Percentiles rank a stretch among this genome's conserved stretches.
phyloP scores from a whole-genome alignment of 1,140 invertebrate genomes.

The Drosophila nigrodunni region DNA sequence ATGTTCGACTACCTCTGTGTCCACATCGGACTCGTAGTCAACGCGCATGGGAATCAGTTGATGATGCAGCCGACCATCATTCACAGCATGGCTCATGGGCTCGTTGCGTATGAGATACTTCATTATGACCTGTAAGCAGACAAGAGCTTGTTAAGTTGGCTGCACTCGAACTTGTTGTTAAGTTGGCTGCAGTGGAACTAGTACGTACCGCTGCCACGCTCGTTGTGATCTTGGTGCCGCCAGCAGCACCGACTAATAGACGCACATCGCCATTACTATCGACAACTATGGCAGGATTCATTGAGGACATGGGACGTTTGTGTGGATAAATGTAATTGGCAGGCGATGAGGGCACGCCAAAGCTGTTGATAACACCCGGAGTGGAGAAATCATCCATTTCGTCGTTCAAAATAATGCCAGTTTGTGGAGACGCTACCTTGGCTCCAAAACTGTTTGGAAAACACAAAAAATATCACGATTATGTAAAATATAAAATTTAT shows the following conservation, averaged over 20 bases:
- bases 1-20: conserved; percentile 64
- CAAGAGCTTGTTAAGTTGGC: conserved; percentile 2
- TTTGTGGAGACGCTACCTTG: conserved; percentile 89
- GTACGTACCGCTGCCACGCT: conserved; percentile 86
- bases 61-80: conserved; percentile 95
- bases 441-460: conserved; percentile 90
- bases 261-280: conserved; percentile 90
- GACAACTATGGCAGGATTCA: conserved; percentile 94
- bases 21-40: conserved; percentile 69
- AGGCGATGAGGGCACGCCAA: conserved; percentile 91
- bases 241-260: conserved; percentile 94
- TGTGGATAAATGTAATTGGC: conserved; percentile 93
- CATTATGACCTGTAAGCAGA: conserved; percentile 86
- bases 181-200: background rate
- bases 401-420: conserved; percentile 97
- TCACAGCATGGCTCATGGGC: conserved; percentile 91
- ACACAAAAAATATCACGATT: background rate
- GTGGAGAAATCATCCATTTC: conserved; percentile 98
- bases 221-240: conserved; percentile 96
- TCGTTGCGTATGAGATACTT: conserved; percentile 90
- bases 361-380: conserved; percentile 91
- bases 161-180: background rate
- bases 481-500: background rate
- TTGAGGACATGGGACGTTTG: conserved; percentile 97
- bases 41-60: conserved; percentile 95